phyloP scores from a whole-genome alignment of 2,797 vertebrate genomes.

The Lacerta agilis region DNA sequence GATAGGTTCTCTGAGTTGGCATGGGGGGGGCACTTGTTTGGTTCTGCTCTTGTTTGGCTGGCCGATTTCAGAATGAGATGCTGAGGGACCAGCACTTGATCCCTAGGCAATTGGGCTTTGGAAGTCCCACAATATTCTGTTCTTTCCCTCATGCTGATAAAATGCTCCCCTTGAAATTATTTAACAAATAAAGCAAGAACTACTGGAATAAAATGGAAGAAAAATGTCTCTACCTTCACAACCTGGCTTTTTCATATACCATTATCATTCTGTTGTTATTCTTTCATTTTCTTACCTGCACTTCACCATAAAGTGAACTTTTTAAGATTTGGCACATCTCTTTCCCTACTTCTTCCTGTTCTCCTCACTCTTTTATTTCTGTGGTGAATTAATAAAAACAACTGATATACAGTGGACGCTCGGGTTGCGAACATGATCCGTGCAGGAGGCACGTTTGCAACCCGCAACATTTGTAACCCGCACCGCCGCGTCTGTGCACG shows the following conservation, averaged over 20 bases:
- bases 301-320: background rate
- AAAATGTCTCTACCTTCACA: background rate
- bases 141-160: background rate
- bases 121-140: background rate
- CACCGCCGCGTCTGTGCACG: no score
- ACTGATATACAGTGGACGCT: background rate
- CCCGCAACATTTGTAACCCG: no score
- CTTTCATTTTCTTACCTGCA: background rate
- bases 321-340: background rate
- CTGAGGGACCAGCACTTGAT: background rate
- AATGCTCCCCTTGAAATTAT: background rate
- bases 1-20: background rate
- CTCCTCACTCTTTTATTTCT: background rate
- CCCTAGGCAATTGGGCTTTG: background rate
- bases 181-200: background rate
- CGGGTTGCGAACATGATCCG: no score
- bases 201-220: background rate
- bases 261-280: no score
- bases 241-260: no score
- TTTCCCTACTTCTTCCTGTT: background rate
- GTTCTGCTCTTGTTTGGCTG: background rate
- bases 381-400: background rate
- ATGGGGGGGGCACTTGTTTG: background rate
- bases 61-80: background rate
- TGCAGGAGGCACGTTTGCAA: no score